Percentiles rank a stretch among this genome's conserved stretches.
These are phyloP conservation scores for Aricia artaxerxes DNA, from an alignment of 2,888 invertebrate genomes.

Conservation along the genomic window DNA sequence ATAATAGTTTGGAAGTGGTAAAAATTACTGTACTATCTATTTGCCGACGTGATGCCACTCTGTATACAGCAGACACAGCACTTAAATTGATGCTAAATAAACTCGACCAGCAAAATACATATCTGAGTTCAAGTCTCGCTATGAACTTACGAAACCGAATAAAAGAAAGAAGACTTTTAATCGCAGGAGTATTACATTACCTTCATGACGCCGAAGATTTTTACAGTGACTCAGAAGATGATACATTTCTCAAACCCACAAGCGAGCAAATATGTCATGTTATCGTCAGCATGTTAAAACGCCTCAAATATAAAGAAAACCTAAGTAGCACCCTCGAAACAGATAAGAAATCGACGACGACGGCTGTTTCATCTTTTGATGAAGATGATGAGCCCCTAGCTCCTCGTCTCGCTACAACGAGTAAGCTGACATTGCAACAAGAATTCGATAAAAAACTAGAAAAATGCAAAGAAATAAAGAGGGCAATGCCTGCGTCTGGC, in stretches of 20 bases:
- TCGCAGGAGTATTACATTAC: not conserved
- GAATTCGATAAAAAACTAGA: not conserved
- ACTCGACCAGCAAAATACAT: not conserved
- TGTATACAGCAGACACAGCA: slow-evolving; percentile 2
- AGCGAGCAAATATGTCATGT: not conserved
- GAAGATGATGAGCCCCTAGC: not conserved
- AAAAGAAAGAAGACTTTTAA: not conserved
- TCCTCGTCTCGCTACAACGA: not conserved
- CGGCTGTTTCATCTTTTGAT: slow-evolving; percentile 8
- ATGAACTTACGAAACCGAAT: not conserved
- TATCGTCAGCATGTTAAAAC: not conserved
- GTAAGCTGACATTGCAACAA: not conserved
- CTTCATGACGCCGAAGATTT: not conserved
- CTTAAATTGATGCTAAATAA: not conserved
- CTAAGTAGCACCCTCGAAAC: not conserved
- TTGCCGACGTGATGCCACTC: slow-evolving; percentile 4
- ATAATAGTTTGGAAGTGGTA: slow-evolving; percentile 14
- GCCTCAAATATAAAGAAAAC: not conserved
- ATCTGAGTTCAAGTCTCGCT: not conserved
- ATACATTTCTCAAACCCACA: not conserved
- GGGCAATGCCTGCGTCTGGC: not conserved
- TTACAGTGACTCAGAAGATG: not conserved
- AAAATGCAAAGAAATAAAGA: not conserved
- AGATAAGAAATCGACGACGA: not conserved
- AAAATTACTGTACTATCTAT: not conserved